Conservation (phyloP, 1,140 invertebrate genomes). For the Phthorimaea operculella region DNA sequence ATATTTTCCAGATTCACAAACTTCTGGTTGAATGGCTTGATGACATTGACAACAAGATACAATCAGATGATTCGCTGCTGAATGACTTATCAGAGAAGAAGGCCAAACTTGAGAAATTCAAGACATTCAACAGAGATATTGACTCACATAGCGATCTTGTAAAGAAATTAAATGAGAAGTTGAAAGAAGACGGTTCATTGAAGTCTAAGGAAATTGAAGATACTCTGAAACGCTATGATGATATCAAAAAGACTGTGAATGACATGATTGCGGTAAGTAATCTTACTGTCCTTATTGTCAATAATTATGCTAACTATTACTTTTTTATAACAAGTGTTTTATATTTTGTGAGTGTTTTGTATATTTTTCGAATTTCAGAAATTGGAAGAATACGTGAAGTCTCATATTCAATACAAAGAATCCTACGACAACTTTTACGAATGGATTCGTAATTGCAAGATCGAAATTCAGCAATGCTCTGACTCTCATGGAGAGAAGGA, state of each 20-base stretch:
- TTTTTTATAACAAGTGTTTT: no score
- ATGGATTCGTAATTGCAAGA: conserved; percentile 86
- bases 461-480: conserved; percentile 86
- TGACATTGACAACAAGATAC: conserved; percentile 85
- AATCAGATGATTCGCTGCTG: conserved; percentile 75
- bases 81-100: conserved; percentile 93
- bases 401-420: conserved; percentile 88
- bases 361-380: conserved; percentile 51
- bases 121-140: conserved; percentile 80
- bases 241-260: conserved; percentile 73
- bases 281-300: not conserved
- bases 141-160: conserved; percentile 79
- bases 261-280: conserved; percentile 71
- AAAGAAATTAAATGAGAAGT: conserved; percentile 75
- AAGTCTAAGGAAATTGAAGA: conserved; percentile 76
- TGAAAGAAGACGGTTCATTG: conserved; percentile 74
- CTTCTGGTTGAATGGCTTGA: conserved; percentile 85
- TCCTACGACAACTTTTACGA: conserved; percentile 85
- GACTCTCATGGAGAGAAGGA: conserved; percentile 86
- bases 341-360: no score
- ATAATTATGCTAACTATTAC: not conserved
- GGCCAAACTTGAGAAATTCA: conserved; percentile 85
- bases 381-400: conserved; percentile 84
- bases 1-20: conserved; percentile 69
- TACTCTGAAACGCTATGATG: conserved; percentile 77